A percentile compares a stretch with the other conserved stretches of the same genome.
phyloP scores from a whole-genome alignment of 1,140 invertebrate genomes.

The Drosophila ficusphila region DNA sequence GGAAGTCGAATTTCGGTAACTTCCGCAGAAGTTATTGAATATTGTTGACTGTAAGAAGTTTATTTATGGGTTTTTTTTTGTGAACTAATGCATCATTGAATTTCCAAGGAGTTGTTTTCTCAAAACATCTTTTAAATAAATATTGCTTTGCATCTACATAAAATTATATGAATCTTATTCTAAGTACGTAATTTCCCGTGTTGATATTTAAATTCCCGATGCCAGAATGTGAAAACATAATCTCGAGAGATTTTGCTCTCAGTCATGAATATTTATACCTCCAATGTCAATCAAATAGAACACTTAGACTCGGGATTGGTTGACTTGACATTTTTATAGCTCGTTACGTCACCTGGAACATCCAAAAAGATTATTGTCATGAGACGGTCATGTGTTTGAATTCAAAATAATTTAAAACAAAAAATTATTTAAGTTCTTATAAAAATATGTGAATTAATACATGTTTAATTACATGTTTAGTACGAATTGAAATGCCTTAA shows the following conservation, averaged over 20 bases:
- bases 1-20: constrained; percentile 4
- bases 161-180: not conserved
- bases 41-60: not conserved
- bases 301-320: not conserved
- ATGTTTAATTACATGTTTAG: no score
- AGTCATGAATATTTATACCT: constrained; percentile 12
- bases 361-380: not conserved
- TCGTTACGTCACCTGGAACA: not conserved
- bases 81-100: no score
- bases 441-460: no score
- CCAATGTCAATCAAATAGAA: constrained; percentile 4
- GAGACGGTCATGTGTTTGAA: not conserved
- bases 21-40: constrained; percentile 13
- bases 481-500: no score
- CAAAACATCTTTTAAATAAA: no score
- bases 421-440: not conserved
- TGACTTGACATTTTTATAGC: constrained; percentile 5
- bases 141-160: no score
- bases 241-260: not conserved
- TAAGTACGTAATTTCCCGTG: not conserved
- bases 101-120: no score
- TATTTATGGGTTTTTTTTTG: not conserved
- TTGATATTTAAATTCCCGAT: not conserved
- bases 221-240: constrained; percentile 9
- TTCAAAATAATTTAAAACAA: not conserved